Conservation (phyloP, 2,888 invertebrate genomes). For the Watsonalla binaria region DNA sequence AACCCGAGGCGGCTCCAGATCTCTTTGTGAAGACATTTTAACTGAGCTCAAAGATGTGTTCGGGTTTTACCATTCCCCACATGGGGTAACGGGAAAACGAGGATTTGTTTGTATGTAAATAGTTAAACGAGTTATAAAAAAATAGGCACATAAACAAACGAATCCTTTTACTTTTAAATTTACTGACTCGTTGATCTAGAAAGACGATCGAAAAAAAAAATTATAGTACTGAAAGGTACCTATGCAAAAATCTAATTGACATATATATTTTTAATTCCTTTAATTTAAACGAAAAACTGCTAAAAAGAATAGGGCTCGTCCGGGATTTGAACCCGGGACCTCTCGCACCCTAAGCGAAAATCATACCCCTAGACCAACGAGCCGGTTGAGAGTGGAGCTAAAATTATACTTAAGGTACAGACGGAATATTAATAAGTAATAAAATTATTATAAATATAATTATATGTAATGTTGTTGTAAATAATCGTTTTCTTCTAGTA, state of each 20-base stretch:
- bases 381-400: slow-evolving; percentile 20
- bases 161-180: too few relatives aligned
- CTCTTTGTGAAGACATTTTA: slow-evolving; percentile 54
- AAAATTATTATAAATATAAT: not conserved
- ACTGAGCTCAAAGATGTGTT: slow-evolving; percentile 48
- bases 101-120: too few relatives aligned
- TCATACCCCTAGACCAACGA: slow-evolving; percentile 80
- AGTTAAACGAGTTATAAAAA: too few relatives aligned
- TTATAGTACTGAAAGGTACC: too few relatives aligned
- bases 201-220: too few relatives aligned
- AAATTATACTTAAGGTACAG: slow-evolving; percentile 23
- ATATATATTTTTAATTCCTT: not conserved
- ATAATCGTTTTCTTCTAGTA: too few relatives aligned
- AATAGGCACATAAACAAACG: too few relatives aligned
- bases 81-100: too few relatives aligned
- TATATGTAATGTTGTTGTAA: too few relatives aligned
- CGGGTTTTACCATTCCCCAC: slow-evolving; percentile 64
- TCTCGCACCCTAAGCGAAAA: slow-evolving; percentile 80
- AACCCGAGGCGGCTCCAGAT: slow-evolving; percentile 52
- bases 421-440: not conserved
- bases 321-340: slow-evolving; percentile 80
- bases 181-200: too few relatives aligned
- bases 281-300: slow-evolving; percentile 6
- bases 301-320: slow-evolving; percentile 65
- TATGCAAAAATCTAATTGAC: too few relatives aligned